Conservation (phyloP, 2,888 invertebrate genomes). For the Agrypnus murinus region DNA sequence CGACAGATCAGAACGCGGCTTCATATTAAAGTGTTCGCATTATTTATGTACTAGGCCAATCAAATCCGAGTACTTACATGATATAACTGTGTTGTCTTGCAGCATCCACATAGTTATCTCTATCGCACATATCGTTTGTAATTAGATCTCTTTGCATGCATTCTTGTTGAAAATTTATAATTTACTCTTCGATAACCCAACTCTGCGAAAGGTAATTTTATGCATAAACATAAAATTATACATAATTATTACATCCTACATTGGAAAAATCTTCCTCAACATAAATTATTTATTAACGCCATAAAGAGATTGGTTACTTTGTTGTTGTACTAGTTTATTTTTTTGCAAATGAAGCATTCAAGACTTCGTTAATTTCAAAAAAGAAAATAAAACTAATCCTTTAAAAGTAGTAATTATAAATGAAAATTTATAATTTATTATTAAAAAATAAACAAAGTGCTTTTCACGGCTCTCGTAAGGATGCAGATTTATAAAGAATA, state of each 20-base stretch:
- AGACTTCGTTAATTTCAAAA: too few relatives aligned
- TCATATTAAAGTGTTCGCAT: constrained; percentile 47
- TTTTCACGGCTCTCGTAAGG: too few relatives aligned
- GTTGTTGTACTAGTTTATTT: too few relatives aligned
- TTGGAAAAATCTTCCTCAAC: background rate
- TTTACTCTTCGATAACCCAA: constrained; percentile 14
- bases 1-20: constrained; percentile 35
- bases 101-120: constrained; percentile 48
- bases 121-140: constrained; percentile 43
- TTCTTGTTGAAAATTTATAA: constrained; percentile 39
- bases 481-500: too few relatives aligned
- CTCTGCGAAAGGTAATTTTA: constrained; percentile 23
- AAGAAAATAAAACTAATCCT: too few relatives aligned
- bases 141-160: constrained; percentile 41
- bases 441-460: too few relatives aligned
- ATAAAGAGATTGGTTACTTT: too few relatives aligned
- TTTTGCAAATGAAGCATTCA: too few relatives aligned
- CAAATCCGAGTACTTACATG: constrained; percentile 54
- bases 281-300: constrained; percentile 18
- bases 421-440: too few relatives aligned
- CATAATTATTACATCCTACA: constrained; percentile 28
- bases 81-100: constrained; percentile 54
- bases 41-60: constrained; percentile 55
- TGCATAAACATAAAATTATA: constrained; percentile 37
- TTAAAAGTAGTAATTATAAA: too few relatives aligned